Evolutionary conservation across 2,888 invertebrate genomes (phyloP).

Genomic region (Tetranychus piercei): DNA sequence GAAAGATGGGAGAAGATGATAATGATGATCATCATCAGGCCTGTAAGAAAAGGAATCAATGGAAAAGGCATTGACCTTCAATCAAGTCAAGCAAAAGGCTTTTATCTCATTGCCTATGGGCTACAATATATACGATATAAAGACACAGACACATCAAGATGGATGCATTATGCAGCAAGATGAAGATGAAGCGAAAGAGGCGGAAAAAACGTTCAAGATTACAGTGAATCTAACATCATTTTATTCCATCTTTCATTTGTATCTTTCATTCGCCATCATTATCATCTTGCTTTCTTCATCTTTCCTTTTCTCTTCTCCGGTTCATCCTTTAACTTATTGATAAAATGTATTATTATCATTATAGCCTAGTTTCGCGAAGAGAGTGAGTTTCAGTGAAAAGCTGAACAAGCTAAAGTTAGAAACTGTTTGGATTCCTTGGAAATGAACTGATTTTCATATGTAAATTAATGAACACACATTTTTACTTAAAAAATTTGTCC

Average conservation of each 20-base stretch:
- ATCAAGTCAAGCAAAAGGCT: background rate
- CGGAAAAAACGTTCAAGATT: background rate
- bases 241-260: background rate
- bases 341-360: no score
- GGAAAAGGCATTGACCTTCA: constrained; percentile 1
- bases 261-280: background rate
- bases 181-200: background rate
- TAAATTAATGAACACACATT: no score
- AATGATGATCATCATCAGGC: background rate
- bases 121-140: background rate
- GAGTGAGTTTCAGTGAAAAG: no score
- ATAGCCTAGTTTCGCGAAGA: no score
- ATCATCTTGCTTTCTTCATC: background rate
- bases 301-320: no score
- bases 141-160: background rate
- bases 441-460: no score
- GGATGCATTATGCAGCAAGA: background rate
- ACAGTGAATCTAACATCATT: background rate
- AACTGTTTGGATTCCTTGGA: no score
- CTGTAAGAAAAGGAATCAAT: background rate
- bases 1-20: background rate
- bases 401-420: no score
- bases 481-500: no score
- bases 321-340: no score
- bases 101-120: background rate